phyloP scores from a whole-genome alignment of 35 echinoderm and acorn worm genomes.

The Patiria miniata region DNA sequence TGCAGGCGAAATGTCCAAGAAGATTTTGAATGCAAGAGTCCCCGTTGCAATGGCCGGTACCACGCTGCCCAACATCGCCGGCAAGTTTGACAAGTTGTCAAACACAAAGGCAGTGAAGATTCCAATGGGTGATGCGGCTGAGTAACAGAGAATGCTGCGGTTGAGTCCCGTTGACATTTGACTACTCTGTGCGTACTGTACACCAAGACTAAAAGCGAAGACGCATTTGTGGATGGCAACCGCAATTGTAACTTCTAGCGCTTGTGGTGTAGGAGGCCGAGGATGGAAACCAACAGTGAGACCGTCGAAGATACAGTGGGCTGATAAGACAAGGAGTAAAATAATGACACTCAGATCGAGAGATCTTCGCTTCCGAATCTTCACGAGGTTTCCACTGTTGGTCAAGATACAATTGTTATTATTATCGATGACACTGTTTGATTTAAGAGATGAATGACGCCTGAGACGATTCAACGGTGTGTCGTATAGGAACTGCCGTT shows the following conservation, averaged over 20 bases:
- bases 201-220: slow-evolving; percentile 45
- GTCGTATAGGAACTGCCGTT: slow-evolving; percentile 1
- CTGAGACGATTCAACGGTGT: slow-evolving; percentile 5
- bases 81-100: slow-evolving; percentile 14
- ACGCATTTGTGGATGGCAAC: slow-evolving; percentile 46
- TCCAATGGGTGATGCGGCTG: slow-evolving; percentile 34
- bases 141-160: slow-evolving; percentile 9
- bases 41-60: neutral
- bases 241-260: neutral
- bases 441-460: neutral
- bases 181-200: slow-evolving; percentile 19
- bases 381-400: neutral
- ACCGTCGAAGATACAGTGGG: slow-evolving; percentile 45
- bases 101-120: slow-evolving; percentile 27
- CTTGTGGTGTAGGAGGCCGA: neutral
- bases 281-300: slow-evolving; percentile 15
- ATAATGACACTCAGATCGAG: slow-evolving; percentile 1
- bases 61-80: slow-evolving; percentile 8
- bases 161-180: neutral
- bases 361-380: neutral
- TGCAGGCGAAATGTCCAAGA: neutral
- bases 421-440: neutral
- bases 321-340: slow-evolving; percentile 11
- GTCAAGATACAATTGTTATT: neutral
- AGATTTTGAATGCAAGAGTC: slow-evolving; percentile 4